These are phyloP conservation scores for Oscheius sp. DNA, from an alignment of 2,888 invertebrate genomes.

Conservation along the genomic window DNA sequence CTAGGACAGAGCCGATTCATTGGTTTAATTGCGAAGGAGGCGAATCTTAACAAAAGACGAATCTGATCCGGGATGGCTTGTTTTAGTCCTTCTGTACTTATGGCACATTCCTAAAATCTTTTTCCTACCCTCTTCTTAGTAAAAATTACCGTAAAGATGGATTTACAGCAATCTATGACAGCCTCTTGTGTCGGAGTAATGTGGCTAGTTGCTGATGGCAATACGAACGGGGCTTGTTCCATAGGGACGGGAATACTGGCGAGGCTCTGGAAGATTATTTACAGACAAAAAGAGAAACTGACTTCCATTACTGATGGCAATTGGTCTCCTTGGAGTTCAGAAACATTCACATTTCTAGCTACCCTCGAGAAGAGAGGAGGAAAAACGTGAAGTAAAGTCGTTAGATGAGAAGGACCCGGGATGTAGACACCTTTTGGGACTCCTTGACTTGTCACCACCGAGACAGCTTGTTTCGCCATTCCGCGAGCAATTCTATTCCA, in stretches of 20 bases:
- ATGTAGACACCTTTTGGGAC: slow-evolving; percentile 75
- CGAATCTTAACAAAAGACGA: slow-evolving; percentile 71
- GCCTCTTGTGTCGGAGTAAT: slow-evolving; percentile 86
- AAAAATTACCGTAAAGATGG: slow-evolving; percentile 86
- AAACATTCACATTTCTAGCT: slow-evolving; percentile 38
- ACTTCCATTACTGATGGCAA: slow-evolving; percentile 50
- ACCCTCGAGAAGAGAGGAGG: slow-evolving; percentile 81
- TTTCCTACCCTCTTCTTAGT: neutral
- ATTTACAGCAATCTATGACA: slow-evolving; percentile 84
- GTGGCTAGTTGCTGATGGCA: slow-evolving; percentile 81
- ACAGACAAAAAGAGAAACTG: neutral
- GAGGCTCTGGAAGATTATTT: slow-evolving; percentile 79
- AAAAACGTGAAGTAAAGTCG: slow-evolving; percentile 92
- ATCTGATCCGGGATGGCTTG: slow-evolving; percentile 71
- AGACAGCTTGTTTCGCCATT: slow-evolving; percentile 34
- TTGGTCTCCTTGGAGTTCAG: slow-evolving; percentile 48
- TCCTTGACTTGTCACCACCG: neutral
- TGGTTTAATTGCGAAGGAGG: slow-evolving; percentile 60
- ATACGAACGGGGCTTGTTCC: slow-evolving; percentile 83
- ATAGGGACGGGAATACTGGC: slow-evolving; percentile 83
- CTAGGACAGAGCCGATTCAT: slow-evolving; percentile 38
- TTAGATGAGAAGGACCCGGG: slow-evolving; percentile 91
- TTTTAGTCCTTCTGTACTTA: slow-evolving; percentile 39
- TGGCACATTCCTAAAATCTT: slow-evolving; percentile 46
- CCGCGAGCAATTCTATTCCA: slow-evolving; percentile 49